Evolutionary conservation across 2,888 invertebrate genomes (phyloP), one percentile per base, ranked within the genome.

Genomic region (Phyllotreta striolata): DNA sequence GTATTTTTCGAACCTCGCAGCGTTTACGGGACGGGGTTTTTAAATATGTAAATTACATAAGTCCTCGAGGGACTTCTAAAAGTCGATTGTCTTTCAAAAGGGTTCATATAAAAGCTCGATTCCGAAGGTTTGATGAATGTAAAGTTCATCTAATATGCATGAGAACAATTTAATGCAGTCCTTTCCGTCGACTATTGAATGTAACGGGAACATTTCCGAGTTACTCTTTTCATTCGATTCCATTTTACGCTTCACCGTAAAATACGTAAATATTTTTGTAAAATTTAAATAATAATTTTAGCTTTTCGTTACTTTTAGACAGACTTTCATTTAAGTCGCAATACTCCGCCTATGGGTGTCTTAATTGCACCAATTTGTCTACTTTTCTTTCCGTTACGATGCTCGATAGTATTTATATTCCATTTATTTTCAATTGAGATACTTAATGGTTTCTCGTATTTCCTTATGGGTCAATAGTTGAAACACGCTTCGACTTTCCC

Each of bases 71-170:
- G 9, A 8, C 43, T 12, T 12, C 9, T 43, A 12, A 12, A 12
- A 43, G 8, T 6, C 10, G 12, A 43, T 12, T 43, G 43, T 43
- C 12, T 43, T 43, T 12, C 12, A 12, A 10, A 43, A 4, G 12
- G 7, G 43, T 12, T 12, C 12, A 43, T 12, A 10, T 12, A 43
- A 7, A 12, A 12, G 10, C 12, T 12, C 43, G 10, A 43, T 43
- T 43, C 12, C 43, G 10, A 43, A 43, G 10, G 43, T 12, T 43
- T 24, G 24, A 24, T 24, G 24, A 43, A 43, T 43, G 12, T 6
- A 43, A 43, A 12, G 43, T 43, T 43, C 43, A 43, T 43, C 12
- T 43, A 43, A 43, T 43, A 43, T 43, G 43, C 12, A 43, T 43
- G 43, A 43, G 43, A 6, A 6, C 10, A 12, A 8, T 43, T 43